These are phyloP conservation scores for Lamprotornis superbus DNA, from an alignment of 2,113 vertebrate species.

Conservation along the genomic window DNA sequence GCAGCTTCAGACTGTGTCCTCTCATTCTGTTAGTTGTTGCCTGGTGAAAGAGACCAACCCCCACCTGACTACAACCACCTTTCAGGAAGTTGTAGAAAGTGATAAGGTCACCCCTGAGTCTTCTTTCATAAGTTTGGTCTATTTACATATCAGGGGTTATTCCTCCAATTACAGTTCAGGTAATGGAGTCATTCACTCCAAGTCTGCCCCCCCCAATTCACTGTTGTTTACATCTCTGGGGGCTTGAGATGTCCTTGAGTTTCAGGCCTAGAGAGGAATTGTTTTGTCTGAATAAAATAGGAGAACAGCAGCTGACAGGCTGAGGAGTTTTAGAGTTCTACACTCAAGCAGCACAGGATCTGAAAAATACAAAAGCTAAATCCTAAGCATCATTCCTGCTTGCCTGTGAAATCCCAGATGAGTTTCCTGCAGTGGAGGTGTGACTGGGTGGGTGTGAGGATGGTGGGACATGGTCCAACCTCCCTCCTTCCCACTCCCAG, in stretches of 20 bases:
- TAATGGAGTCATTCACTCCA: background rate
- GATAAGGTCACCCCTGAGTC: too few relatives aligned
- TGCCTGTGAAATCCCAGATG: fast-evolving
- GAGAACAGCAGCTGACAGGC: background rate
- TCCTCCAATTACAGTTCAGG: background rate
- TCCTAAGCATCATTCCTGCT: background rate
- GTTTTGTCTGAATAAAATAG: background rate
- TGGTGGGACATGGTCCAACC: fast-evolving
- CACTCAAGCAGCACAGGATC: background rate
- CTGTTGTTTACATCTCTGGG: background rate
- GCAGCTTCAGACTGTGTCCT: too few relatives aligned
- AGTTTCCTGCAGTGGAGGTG: fast-evolving
- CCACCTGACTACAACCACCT: too few relatives aligned
- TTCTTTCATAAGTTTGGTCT: background rate
- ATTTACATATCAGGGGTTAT: background rate
- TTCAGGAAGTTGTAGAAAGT: too few relatives aligned
- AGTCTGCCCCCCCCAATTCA: background rate
- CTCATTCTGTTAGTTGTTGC: too few relatives aligned
- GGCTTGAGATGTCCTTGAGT: background rate
- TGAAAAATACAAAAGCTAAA: background rate
- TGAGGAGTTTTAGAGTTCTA: background rate
- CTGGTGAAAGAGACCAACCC: too few relatives aligned
- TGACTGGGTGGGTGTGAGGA: background rate
- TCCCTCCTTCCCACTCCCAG: fast-evolving
- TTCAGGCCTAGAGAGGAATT: background rate